These are phyloP conservation scores for Chaetophractus vellerosus DNA, from an alignment of 2,797 vertebrate species.

Conservation along the genomic window DNA sequence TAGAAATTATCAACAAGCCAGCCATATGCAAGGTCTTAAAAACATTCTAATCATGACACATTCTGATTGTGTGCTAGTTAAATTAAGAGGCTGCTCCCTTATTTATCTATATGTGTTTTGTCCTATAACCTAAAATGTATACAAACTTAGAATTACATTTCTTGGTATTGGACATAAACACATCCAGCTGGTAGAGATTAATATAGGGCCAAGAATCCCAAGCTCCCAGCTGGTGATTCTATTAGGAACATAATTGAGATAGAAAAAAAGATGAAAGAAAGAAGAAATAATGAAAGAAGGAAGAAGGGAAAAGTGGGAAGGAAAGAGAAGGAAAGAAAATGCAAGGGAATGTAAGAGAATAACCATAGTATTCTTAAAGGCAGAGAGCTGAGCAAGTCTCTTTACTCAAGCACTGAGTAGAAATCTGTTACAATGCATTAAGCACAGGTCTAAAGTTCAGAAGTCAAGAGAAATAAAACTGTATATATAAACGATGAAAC, in stretches of 20 bases:
- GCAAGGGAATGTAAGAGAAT: not conserved
- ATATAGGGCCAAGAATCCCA: not conserved
- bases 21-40: not conserved
- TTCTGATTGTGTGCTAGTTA: not conserved
- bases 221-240: not conserved
- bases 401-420: not conserved
- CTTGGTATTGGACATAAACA: not conserved
- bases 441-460: not conserved
- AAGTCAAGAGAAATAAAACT: constrained; percentile 69
- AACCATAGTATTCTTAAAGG: not conserved
- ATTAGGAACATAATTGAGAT: not conserved
- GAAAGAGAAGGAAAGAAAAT: not conserved
- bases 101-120: constrained; percentile 10
- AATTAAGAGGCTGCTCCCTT: constrained; percentile 19
- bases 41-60: constrained; percentile 27
- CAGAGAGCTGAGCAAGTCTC: not conserved
- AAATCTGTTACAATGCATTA: not conserved
- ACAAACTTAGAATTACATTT: constrained; percentile 46
- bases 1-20: constrained; percentile 13
- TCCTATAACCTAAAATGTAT: constrained; percentile 42
- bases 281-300: not conserved
- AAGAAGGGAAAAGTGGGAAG: not conserved
- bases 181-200: not conserved
- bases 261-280: not conserved
- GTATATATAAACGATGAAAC: constrained; percentile 34